Base-by-base conservation (phyloP, 53 echinoderm and acorn worm species). In the Arbacia lixula region DNA sequence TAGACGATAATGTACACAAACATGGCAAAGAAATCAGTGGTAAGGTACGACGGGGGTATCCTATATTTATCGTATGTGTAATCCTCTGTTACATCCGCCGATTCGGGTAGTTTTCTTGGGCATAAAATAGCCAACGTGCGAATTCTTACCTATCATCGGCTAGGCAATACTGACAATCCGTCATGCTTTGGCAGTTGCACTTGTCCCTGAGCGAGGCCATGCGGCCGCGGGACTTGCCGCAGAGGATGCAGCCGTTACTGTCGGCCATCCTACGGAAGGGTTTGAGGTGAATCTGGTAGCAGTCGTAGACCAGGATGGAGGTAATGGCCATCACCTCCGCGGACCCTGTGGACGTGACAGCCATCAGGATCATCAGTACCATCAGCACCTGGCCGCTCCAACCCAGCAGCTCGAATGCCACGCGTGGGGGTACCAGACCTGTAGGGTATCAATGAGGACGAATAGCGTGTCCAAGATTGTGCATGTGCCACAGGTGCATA, bases 241-340 rank as follows among this genome's bases (percentile, higher is more conserved):
- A 98, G 35, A 97, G 76, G 30, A 94, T 72, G 56, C 98, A 98
- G 38, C 90, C 84, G 41, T 98, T 98, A 64, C 87, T 90, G 39
- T 98, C 94, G 11, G 90, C 73, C 22, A 88, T 26, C 24, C 94
- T 83, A 4, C 94, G 85, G 66, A 92, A 98, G 12, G 98, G 98
- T 62, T 84, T 94, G 62, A 92, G 60, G 61, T 98, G 98, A 39
- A 98, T 91, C 88, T 98, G 94, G 76, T 98, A 98, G 49, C 94
- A 46, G 57, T 98, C 98, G 40, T 98, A 98, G 1, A 98, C 91
- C 38, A 98, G 55, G 39, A 94, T 94, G n/a, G 94, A 94, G 5
- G 94, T 94, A 32, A 98, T 93, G 26, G 98, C 98, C 37, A 98
- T 98, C 66, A 93, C 93, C 69, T 98, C 98, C 1, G 98, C 98